These are phyloP conservation scores for Emydura subglobosa DNA, from an alignment of 2,113 vertebrate genomes.

Conservation along the genomic window DNA sequence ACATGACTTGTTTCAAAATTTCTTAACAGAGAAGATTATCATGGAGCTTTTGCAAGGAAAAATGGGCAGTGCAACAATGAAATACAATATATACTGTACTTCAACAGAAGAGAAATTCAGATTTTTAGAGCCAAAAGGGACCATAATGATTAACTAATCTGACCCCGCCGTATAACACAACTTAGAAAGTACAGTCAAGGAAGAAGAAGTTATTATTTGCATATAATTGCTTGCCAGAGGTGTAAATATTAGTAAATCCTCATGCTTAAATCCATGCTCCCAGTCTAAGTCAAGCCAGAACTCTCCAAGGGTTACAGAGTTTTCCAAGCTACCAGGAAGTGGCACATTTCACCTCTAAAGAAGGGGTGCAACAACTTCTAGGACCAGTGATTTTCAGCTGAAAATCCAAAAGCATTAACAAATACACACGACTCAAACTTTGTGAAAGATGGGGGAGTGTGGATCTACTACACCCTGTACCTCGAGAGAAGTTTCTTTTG, in stretches of 20 bases:
- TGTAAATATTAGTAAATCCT: not conserved
- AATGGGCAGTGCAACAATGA: not conserved
- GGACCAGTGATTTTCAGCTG: not conserved
- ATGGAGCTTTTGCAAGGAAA: not conserved
- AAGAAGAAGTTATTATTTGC: not conserved
- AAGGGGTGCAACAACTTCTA: not conserved
- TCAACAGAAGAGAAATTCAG: not conserved
- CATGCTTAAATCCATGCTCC: not conserved
- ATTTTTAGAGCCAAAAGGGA: not conserved
- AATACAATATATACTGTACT: not conserved
- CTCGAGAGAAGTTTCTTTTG: not conserved
- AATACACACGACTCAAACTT: not conserved
- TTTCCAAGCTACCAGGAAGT: not conserved
- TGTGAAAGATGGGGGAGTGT: not conserved
- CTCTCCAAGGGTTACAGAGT: not conserved
- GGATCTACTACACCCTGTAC: not conserved
- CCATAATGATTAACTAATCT: not conserved
- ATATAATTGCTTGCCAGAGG: not conserved
- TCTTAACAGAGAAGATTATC: not conserved
- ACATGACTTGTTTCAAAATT: not conserved
- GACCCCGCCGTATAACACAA: not conserved
- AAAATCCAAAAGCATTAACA: not conserved
- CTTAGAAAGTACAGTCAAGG: not conserved
- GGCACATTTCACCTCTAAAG: not conserved
- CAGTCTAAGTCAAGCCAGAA: not conserved